phyloP scores from a whole-genome alignment of 2,888 invertebrate genomes.

The Ophion costatus region DNA sequence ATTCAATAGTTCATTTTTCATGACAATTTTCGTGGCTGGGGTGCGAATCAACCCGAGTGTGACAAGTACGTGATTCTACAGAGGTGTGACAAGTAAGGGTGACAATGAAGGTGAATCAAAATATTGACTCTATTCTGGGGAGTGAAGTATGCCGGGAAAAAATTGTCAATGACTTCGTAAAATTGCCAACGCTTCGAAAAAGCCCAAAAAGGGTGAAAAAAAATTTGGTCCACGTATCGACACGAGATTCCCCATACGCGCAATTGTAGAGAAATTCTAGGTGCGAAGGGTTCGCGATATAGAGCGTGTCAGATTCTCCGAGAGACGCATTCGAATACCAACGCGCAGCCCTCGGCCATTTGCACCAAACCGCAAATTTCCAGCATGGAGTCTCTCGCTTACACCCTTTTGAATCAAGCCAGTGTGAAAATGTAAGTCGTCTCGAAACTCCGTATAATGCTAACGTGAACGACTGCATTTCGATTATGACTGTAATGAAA shows the following conservation, averaged over 20 bases:
- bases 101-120: neutral
- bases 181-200: neutral
- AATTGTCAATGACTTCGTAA: neutral
- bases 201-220: too few species aligned
- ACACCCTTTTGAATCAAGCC: conserved; percentile 39
- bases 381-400: conserved; percentile 38
- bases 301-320: conserved; percentile 55
- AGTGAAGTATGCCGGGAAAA: neutral
- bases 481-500: neutral
- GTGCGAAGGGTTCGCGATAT: conserved; percentile 43
- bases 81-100: too few species aligned
- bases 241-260: conserved; percentile 12
- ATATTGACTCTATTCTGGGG: neutral
- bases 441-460: conserved; percentile 30
- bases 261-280: conserved; percentile 46
- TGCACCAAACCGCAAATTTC: conserved; percentile 68
- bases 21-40: too few species aligned
- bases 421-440: conserved; percentile 51
- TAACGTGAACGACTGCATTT: conserved; percentile 6
- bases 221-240: neutral
- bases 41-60: too few species aligned
- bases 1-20: too few species aligned
- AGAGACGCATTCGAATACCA: conserved; percentile 58
- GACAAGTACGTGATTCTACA: too few species aligned
- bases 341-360: conserved; percentile 59